Conservation (phyloP, 2,797 vertebrate species). For the Semotilus atromaculatus region DNA sequence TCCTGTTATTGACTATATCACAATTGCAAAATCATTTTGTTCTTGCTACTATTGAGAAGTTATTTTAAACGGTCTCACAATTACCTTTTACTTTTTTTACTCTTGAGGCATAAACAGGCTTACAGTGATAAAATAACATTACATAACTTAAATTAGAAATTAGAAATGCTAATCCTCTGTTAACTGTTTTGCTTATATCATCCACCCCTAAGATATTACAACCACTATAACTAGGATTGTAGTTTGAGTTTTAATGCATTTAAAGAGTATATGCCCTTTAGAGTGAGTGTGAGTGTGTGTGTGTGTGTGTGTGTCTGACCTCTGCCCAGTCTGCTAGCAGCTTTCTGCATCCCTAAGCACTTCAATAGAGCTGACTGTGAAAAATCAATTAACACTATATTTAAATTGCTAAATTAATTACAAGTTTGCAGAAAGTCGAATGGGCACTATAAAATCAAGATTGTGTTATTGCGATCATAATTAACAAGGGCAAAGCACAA, state of each 20-base stretch:
- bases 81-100: background rate
- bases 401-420: slow-evolving; percentile 41
- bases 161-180: background rate
- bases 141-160: background rate
- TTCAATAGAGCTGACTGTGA: slow-evolving; percentile 38
- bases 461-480: slow-evolving; percentile 20
- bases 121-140: background rate
- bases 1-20: too few relatives aligned
- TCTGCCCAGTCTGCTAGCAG: slow-evolving; percentile 5
- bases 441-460: slow-evolving; percentile 2
- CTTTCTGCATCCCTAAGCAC: slow-evolving; percentile 41
- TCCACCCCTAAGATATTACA: background rate
- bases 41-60: background rate
- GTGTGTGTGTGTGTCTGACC: background rate
- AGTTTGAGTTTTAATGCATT: slow-evolving; percentile 1
- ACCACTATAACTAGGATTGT: background rate
- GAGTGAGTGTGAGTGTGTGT: background rate
- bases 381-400: slow-evolving; percentile 47
- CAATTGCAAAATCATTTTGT: background rate
- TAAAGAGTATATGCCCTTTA: background rate
- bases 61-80: background rate
- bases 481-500: slow-evolving; percentile 25
- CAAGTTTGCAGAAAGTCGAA: slow-evolving; percentile 20
- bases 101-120: background rate
- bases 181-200: background rate